Conservation (phyloP, 2,113 vertebrate species). For the Vombatus ursinus region DNA sequence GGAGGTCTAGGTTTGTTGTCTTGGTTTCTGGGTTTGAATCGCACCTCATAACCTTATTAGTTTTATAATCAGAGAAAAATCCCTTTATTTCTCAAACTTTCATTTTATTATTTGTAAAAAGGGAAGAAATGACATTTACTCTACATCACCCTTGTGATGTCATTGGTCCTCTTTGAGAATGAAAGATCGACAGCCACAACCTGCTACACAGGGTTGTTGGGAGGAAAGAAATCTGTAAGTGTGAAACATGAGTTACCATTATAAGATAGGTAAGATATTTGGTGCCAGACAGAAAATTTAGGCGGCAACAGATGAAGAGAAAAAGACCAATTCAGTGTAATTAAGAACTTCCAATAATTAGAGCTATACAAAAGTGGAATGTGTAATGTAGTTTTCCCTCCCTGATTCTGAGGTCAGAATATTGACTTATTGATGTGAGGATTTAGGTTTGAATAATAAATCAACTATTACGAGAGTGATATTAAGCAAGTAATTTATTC, state of each 20-base stretch:
- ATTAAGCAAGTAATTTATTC: too few relatives aligned
- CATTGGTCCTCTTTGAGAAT: too few relatives aligned
- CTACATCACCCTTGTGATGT: not conserved
- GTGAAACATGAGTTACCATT: not conserved
- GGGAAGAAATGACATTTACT: not conserved
- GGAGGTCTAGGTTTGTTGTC: not conserved
- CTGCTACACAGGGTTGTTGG: not conserved
- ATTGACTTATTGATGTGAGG: too few relatives aligned
- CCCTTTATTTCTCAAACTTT: not conserved
- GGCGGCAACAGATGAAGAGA: not conserved
- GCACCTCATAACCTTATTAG: not conserved
- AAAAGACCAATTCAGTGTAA: not conserved
- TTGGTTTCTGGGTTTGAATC: not conserved
- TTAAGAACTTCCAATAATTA: too few relatives aligned
- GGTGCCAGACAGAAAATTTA: not conserved
- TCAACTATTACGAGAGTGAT: too few relatives aligned
- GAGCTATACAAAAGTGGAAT: too few relatives aligned
- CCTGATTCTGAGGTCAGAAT: too few relatives aligned
- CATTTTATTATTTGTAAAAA: not conserved
- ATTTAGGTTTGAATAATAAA: too few relatives aligned
- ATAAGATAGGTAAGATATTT: not conserved
- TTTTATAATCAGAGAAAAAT: not conserved
- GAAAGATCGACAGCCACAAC: too few relatives aligned
- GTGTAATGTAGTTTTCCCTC: too few relatives aligned
- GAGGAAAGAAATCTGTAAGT: not conserved